Percentiles rank a stretch among this genome's conserved stretches.
Conservation (phyloP, 2,113 vertebrate genomes). For the Phalacrocorax aristotelis region DNA sequence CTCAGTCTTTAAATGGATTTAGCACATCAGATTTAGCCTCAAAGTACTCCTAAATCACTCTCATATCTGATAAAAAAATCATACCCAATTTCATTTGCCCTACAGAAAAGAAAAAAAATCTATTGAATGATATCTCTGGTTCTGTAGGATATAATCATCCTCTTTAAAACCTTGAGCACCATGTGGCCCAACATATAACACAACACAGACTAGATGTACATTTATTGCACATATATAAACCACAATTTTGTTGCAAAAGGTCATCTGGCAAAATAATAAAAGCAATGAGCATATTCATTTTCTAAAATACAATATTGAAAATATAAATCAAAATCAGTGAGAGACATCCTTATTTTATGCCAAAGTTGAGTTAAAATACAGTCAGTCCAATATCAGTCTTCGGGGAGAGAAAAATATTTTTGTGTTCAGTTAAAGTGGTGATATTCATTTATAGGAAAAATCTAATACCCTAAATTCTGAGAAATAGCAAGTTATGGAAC, state of each 20-base stretch:
- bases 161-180: background rate
- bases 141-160: background rate
- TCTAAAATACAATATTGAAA: conserved; percentile 32
- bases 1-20: background rate
- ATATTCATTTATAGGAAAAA: background rate
- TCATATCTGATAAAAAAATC: background rate
- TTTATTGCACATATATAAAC: background rate
- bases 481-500: background rate
- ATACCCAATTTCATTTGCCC: conserved; percentile 1
- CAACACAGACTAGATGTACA: background rate
- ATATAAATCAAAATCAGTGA: conserved; percentile 4
- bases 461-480: background rate
- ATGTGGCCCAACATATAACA: background rate
- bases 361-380: background rate
- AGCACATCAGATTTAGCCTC: background rate
- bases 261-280: conserved; percentile 2
- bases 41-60: background rate
- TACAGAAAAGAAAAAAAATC: background rate
- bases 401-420: background rate
- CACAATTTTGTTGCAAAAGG: conserved; percentile 3
- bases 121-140: background rate
- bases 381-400: background rate
- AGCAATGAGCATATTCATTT: background rate
- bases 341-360: background rate
- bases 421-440: background rate